Percentiles rank a stretch among this genome's conserved stretches.
phyloP scores from a whole-genome alignment of 1,140 invertebrate genomes.

The Saccostrea cuccullata region DNA sequence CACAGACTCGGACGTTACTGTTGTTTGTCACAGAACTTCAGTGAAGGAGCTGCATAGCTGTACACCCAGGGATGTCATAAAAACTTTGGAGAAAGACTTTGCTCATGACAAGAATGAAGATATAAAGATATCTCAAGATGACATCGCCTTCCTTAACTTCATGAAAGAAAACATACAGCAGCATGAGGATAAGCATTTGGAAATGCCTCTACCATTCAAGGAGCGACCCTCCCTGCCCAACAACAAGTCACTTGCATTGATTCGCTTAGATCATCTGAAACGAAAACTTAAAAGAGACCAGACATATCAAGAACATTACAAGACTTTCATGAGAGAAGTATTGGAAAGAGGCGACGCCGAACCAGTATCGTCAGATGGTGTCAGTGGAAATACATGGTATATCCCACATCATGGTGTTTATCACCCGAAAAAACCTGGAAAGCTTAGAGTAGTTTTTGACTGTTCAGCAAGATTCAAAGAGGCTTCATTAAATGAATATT shows the following conservation, averaged over 20 bases:
- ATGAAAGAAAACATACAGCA: conserved; percentile 39
- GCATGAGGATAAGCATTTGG: conserved; percentile 32
- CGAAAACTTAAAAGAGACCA: too few species aligned
- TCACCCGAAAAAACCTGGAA: conserved; percentile 62
- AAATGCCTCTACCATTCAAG: conserved; percentile 52
- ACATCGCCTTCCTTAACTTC: conserved; percentile 23
- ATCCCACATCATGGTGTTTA: conserved; percentile 67
- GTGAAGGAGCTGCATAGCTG: conserved; percentile 47
- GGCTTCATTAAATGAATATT: neutral
- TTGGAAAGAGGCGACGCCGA: conserved; percentile 51
- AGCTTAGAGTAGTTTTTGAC: conserved; percentile 71
- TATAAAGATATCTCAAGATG: conserved; percentile 45
- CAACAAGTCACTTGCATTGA: conserved; percentile 46
- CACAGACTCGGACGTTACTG: neutral
- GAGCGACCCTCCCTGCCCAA: conserved; percentile 37
- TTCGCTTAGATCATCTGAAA: too few species aligned
- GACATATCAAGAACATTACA: too few species aligned
- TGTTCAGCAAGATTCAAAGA: conserved; percentile 58
- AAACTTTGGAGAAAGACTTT: conserved; percentile 52
- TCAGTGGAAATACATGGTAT: conserved; percentile 60
- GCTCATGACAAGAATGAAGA: neutral
- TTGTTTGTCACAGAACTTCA: conserved; percentile 3
- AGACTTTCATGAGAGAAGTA: too few species aligned
- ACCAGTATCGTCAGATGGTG: neutral
- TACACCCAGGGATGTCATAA: conserved; percentile 46